Evolutionary conservation across 2,888 invertebrate genomes (phyloP), one percentile per base, ranked within the genome.

Genomic region (Andrena camellia): DNA sequence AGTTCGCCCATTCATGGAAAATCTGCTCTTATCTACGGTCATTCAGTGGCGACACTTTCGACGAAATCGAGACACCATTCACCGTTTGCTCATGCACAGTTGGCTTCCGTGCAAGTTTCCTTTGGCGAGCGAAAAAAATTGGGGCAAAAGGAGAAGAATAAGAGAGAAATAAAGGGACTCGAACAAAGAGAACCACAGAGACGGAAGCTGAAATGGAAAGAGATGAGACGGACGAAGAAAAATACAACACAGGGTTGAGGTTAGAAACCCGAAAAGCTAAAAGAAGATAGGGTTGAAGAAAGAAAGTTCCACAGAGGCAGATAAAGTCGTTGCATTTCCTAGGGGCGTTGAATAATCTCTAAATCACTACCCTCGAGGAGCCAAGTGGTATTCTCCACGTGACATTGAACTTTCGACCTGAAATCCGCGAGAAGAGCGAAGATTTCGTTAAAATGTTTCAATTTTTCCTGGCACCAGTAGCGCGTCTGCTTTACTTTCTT

Each of bases 401-500:
- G 77, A 29, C 68, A 85, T 72, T 42, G 67, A 67, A 73, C 72
- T 42, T 73, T 67, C 84, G 80, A 73, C 69, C 52, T 63, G 13
- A 64, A 85, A 78, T 52, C 7, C 23, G 0, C 35, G 42, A n/a
- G 20, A 29, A 4, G n/a, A 33, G 59, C 10, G 10, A n/a, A 8
- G 54, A 20, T 59, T 57, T n/a, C 48, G 8, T 10, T n/a, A 5
- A 7, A 35, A 67, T 31, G 23, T 42, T 52, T 42, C 31, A 6
- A 31, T 42, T 17, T 20, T 33, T 54, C 35, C 23, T 17, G 29
- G 48, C 13, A 2, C 13, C 29, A n/a, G 3, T 13, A 31, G 17
- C 17, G 13, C 17, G 23, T 42, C 52, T 8, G 5, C 48, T 3
- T 35, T n/a, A 69, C 20, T 42, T 59, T 23, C 23, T 35, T 59